Evolutionary conservation across 2,888 invertebrate species (phyloP).

Genomic region (Meandrusa payeni): DNA sequence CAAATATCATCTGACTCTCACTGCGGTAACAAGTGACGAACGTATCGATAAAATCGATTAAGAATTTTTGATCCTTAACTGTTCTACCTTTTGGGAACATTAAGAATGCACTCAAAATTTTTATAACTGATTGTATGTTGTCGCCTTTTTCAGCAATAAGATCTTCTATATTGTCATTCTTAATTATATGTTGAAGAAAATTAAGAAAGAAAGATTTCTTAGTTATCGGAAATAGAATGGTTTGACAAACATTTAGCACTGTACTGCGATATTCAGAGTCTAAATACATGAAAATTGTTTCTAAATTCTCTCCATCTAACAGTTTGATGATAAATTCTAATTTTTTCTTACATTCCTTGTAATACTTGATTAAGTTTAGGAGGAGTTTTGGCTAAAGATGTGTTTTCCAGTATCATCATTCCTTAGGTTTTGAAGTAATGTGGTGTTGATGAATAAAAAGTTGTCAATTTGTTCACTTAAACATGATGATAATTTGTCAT

Average conservation of each 20-base stretch:
- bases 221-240: conserved; percentile 55
- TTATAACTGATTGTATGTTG: conserved; percentile 65
- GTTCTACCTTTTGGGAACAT: conserved; percentile 55
- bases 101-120: conserved; percentile 64
- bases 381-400: conserved; percentile 43
- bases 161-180: conserved; percentile 59
- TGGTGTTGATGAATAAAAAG: conserved; percentile 49
- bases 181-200: conserved; percentile 59
- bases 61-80: conserved; percentile 44
- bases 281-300: conserved; percentile 58
- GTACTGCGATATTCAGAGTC: conserved; percentile 45
- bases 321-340: conserved; percentile 61
- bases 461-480: conserved; percentile 51
- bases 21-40: conserved; percentile 59
- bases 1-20: conserved; percentile 64
- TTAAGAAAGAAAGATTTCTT: conserved; percentile 59
- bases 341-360: conserved; percentile 65
- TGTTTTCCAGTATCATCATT: conserved; percentile 33
- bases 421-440: conserved; percentile 50
- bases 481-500: conserved; percentile 52
- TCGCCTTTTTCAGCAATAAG: conserved; percentile 67
- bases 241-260: conserved; percentile 51
- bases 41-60: conserved; percentile 58
- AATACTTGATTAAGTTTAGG: conserved; percentile 49
- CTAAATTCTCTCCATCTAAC: conserved; percentile 54